Conservation (phyloP, 2,113 vertebrate genomes). For the Antechinus flavipes region DNA sequence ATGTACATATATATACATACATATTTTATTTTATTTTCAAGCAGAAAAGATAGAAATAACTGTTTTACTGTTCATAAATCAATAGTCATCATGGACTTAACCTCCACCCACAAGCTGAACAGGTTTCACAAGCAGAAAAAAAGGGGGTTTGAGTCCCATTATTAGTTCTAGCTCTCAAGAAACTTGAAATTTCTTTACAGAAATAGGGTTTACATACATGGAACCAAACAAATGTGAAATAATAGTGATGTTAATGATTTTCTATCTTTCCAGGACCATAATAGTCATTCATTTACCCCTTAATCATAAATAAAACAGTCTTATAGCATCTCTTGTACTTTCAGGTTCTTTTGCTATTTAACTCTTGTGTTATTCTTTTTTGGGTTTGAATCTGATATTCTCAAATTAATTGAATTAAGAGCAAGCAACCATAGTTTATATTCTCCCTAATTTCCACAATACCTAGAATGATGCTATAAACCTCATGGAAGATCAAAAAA, state of each 20-base stretch:
- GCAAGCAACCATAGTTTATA: neutral
- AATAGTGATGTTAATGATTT: neutral
- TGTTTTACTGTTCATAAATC: too few species aligned
- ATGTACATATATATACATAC: neutral
- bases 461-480: neutral
- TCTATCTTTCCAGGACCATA: neutral
- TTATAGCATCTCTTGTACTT: neutral
- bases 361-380: neutral
- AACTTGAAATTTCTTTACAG: neutral
- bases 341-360: neutral
- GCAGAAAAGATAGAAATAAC: too few species aligned
- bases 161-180: constrained; percentile 6
- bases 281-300: neutral
- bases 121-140: neutral
- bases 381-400: neutral
- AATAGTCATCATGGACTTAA: too few species aligned
- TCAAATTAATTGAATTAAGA: neutral
- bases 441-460: neutral
- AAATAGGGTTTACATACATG: neutral
- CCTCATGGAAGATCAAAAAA: neutral
- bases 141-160: neutral
- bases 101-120: too few species aligned
- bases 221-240: neutral
- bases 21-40: too few species aligned
- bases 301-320: neutral